Evolutionary conservation across 2,888 invertebrate species (phyloP).

Genomic region (Acleris laterana): DNA sequence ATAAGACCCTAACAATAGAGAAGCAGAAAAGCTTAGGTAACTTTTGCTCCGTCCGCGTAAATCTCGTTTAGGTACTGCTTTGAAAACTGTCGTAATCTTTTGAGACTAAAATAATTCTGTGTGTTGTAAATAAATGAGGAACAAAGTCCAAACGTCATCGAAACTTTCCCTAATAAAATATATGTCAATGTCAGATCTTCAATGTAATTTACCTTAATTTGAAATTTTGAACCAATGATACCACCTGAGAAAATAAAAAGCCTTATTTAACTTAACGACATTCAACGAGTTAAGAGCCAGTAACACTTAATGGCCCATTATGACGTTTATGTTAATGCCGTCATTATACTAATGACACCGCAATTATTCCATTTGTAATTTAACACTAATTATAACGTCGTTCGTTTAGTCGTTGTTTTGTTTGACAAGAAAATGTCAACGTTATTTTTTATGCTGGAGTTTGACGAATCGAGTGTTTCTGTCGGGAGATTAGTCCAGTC

Average conservation of each 20-base stretch:
- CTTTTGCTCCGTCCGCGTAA: too few relatives aligned
- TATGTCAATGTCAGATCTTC: too few relatives aligned
- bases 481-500: too few relatives aligned
- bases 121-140: too few relatives aligned
- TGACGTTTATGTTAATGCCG: slow-evolving; percentile 34
- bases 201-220: background rate
- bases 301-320: slow-evolving; percentile 33
- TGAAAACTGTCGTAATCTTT: too few relatives aligned
- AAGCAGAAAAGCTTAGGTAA: too few relatives aligned
- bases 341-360: slow-evolving; percentile 29
- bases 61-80: too few relatives aligned
- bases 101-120: too few relatives aligned
- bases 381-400: slow-evolving; percentile 32
- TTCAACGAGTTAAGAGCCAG: slow-evolving; percentile 30
- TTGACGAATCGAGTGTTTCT: background rate
- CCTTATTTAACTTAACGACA: slow-evolving; percentile 22
- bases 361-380: slow-evolving; percentile 34
- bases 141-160: too few relatives aligned
- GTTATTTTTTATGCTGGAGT: background rate
- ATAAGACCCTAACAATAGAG: too few relatives aligned
- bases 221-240: background rate
- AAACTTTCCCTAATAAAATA: too few relatives aligned
- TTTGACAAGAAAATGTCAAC: slow-evolving; percentile 5
- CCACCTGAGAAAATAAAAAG: slow-evolving; percentile 15
- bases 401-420: slow-evolving; percentile 32